Evolutionary conservation across 1,140 invertebrate genomes (phyloP).

Genomic region (Drosophila grimshawi): DNA sequence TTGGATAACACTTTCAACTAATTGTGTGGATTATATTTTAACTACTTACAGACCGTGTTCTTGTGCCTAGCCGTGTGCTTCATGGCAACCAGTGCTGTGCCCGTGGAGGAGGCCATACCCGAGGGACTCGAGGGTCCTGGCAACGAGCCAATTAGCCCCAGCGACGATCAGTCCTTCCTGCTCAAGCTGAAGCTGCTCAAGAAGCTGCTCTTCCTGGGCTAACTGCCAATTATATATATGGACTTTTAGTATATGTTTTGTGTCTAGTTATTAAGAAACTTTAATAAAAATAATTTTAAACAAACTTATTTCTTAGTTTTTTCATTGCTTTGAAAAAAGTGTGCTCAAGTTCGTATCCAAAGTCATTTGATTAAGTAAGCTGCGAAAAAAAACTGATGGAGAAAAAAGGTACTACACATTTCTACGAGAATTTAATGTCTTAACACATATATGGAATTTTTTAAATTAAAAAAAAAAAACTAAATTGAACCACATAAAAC

Average conservation of each 20-base stretch:
- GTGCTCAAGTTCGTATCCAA: neutral
- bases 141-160: conserved; percentile 60
- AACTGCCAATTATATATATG: conserved; percentile 16
- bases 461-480: too few species aligned
- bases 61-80: conserved; percentile 72
- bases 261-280: conserved; percentile 23
- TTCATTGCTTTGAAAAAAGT: neutral
- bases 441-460: too few species aligned
- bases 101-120: conserved; percentile 76
- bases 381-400: neutral
- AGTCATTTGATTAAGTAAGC: neutral
- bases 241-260: conserved; percentile 58
- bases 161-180: conserved; percentile 74
- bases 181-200: conserved; percentile 76
- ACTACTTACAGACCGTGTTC: conserved; percentile 62
- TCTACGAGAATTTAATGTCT: too few species aligned
- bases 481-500: too few species aligned
- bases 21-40: conserved; percentile 30
- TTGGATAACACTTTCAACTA: conserved; percentile 23
- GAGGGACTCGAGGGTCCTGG: conserved; percentile 75
- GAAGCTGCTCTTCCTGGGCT: conserved; percentile 77
- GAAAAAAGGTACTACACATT: neutral
- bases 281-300: conserved; percentile 26
- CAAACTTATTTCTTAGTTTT: neutral
- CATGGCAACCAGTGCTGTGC: conserved; percentile 61